Evolutionary conservation across 2,113 vertebrate species (phyloP), one percentile per base, ranked within the genome.

Genomic region (Ardeotis arabs): DNA sequence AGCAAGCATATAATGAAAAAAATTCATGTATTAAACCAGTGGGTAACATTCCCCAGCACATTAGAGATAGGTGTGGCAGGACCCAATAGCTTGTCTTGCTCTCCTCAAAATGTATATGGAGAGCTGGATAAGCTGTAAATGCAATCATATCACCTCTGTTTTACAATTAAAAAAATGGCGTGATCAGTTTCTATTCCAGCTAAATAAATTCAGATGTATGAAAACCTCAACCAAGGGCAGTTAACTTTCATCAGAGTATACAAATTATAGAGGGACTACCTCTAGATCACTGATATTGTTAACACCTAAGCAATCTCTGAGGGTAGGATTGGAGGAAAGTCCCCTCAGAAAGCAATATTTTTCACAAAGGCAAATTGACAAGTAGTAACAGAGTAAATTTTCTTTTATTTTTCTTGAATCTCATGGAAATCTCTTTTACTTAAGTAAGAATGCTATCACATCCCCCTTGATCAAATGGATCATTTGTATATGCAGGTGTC

Each of bases 401-500:
- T 17, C 31, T 25, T 50, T 83, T 64, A 7, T 55, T 80, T 33
- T 63, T 35, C 18, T 74, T 82, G 27, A 64, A 50, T 82, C 22
- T 68, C 14, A 12, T 33, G 6, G 60, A 75, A 53, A 81, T 25
- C 8, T 8, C 0, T 52, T 76, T 88, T 59, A 22, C 8, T 67
- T 82, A 33, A 47, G 27, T 33, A 56, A 72, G 27, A 56, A 21
- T 39, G 7, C 9, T 64, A 4, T 44, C 20, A 35, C 20, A 17
- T n/a, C 11, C 27, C 55, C 19, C 19, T 62, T 77, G 29, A 60
- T 62, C 23, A 84, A 11, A 39, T 53, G 23, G 17, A 66, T 27
- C 52, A 25, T 80, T 77, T 80, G 20, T 60, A 50, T 21, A 6
- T 1, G 2, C 12, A 59, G 22, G 63, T 0, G 0, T 37, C 25